Evolutionary conservation across 2,888 invertebrate genomes (phyloP).

Genomic region (Anorthoa munda): DNA sequence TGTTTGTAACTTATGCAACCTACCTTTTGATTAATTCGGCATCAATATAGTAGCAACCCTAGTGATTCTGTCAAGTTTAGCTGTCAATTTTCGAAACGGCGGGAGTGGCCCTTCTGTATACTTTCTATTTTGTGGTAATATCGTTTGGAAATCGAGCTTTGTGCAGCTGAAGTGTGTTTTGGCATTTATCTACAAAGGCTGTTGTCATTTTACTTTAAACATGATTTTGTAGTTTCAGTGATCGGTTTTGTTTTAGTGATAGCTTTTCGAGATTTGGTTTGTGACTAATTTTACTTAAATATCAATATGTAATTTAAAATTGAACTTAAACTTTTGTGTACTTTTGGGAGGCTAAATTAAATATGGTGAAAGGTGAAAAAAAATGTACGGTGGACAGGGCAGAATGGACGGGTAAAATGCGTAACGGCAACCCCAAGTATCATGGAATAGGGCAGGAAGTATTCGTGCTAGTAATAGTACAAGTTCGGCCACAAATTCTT

Average conservation of each 20-base stretch:
- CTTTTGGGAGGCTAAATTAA: neutral
- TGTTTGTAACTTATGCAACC: too few species aligned
- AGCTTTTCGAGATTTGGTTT: neutral
- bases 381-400: neutral
- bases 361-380: too few species aligned
- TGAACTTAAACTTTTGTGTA: neutral
- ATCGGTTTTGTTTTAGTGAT: neutral
- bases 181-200: too few species aligned
- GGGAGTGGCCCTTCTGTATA: too few species aligned
- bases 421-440: neutral
- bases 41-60: too few species aligned
- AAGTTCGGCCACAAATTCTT: neutral
- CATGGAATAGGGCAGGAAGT: neutral
- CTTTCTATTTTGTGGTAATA: too few species aligned
- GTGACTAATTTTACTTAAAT: neutral
- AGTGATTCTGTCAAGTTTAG: too few species aligned
- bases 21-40: too few species aligned
- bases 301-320: neutral
- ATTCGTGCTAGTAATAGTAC: too few species aligned
- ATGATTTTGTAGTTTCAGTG: constrained; percentile 6
- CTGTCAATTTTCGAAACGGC: too few species aligned
- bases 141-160: too few species aligned
- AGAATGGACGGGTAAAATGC: neutral
- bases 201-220: neutral
- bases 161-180: too few species aligned